phyloP scores from a whole-genome alignment of 2,888 invertebrate species.

The Leucophenga maculata region DNA sequence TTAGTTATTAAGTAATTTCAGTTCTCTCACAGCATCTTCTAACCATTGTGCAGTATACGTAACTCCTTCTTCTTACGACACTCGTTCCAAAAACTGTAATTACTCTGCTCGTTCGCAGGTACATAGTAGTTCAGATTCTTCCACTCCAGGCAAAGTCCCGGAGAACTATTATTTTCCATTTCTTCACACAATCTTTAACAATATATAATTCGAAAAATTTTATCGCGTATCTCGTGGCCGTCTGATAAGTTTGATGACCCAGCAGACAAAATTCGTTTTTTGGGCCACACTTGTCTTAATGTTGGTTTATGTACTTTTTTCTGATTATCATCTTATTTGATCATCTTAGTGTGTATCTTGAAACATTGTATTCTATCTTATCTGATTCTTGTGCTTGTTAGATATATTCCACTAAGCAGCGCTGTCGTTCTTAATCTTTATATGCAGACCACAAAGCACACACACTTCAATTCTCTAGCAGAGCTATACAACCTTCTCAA shows the following conservation, averaged over 20 bases:
- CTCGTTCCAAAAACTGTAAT: slow-evolving; percentile 69
- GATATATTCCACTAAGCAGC: too few species aligned
- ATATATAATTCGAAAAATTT: too few species aligned
- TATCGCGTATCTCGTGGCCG: too few species aligned
- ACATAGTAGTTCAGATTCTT: slow-evolving; percentile 68
- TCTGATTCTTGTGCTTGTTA: slow-evolving; percentile 22
- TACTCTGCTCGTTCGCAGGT: slow-evolving; percentile 66
- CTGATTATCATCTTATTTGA: neutral
- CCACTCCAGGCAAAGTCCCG: slow-evolving; percentile 68
- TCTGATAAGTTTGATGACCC: too few species aligned
- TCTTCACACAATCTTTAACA: neutral
- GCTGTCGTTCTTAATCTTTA: too few species aligned
- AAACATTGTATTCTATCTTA: slow-evolving; percentile 39
- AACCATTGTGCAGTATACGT: slow-evolving; percentile 65
- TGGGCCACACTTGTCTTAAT: too few species aligned
- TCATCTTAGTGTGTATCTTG: slow-evolving; percentile 33
- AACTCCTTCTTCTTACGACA: slow-evolving; percentile 62
- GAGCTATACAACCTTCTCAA: too few species aligned
- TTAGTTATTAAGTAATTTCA: slow-evolving; percentile 6
- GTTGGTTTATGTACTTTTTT: neutral
- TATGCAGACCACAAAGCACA: too few species aligned
- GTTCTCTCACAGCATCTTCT: slow-evolving; percentile 30
- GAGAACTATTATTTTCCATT: slow-evolving; percentile 30
- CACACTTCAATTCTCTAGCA: too few species aligned
- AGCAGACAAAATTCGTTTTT: too few species aligned